Evolutionary conservation across 2,797 vertebrate species (phyloP).

Genomic region (Euphonia xanthogaster): DNA sequence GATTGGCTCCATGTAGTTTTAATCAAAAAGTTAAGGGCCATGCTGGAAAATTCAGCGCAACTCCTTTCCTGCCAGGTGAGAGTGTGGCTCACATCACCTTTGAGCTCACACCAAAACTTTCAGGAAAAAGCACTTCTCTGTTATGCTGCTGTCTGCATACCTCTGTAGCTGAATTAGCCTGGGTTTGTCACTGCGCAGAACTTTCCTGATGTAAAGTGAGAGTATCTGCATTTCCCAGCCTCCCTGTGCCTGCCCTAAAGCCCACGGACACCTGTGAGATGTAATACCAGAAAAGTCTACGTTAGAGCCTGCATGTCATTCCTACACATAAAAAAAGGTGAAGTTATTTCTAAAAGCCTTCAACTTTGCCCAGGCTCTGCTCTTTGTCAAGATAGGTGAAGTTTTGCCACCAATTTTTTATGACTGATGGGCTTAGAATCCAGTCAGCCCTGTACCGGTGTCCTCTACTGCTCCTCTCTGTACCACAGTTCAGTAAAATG

Average conservation of each 20-base stretch:
- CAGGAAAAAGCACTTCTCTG: not conserved
- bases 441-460: not conserved
- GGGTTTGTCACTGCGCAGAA: not conserved
- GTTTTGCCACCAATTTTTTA: not conserved
- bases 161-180: not conserved
- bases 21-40: not conserved
- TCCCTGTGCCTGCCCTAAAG: not conserved
- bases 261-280: too few relatives aligned
- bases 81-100: not conserved
- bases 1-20: not conserved
- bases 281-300: not conserved
- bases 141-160: not conserved
- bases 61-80: not conserved
- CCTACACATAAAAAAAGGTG: not conserved
- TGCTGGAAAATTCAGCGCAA: not conserved
- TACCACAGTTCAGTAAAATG: not conserved
- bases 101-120: not conserved
- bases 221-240: not conserved
- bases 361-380: not conserved
- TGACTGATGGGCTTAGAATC: not conserved
- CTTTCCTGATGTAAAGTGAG: not conserved
- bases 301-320: accelerated
- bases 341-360: not conserved
- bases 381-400: not conserved
- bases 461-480: not conserved